These are phyloP conservation scores for Corvus moneduloides DNA, from an alignment of 2,113 vertebrate genomes.

Conservation along the genomic window DNA sequence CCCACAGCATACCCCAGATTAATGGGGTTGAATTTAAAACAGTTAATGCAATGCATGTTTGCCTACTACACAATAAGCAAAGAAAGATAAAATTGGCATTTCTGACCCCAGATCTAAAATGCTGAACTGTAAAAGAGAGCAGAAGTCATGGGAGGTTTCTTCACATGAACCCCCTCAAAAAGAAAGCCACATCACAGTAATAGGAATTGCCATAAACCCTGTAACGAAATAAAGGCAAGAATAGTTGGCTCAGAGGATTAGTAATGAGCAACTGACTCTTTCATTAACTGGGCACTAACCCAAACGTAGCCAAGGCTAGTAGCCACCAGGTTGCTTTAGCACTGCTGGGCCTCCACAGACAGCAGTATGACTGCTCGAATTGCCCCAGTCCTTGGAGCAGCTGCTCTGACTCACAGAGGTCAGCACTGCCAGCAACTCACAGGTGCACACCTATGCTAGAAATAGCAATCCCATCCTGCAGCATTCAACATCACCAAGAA, in stretches of 20 bases:
- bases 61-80: neutral
- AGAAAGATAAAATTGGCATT: neutral
- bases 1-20: neutral
- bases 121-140: neutral
- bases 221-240: neutral
- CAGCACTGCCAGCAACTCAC: neutral
- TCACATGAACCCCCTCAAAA: neutral
- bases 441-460: neutral
- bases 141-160: neutral
- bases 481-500: neutral
- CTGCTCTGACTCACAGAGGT: neutral
- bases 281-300: too few relatives aligned
- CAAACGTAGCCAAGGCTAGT: neutral
- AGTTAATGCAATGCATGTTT: neutral
- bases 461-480: neutral
- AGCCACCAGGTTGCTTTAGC: neutral
- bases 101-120: neutral
- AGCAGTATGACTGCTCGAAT: neutral
- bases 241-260: neutral
- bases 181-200: neutral
- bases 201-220: neutral
- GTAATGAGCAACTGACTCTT: neutral
- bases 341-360: fast-evolving
- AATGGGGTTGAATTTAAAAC: neutral
- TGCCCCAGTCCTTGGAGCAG: neutral